Evolutionary conservation across 2,888 invertebrate species (phyloP).

Genomic region (Phorcus lineatus): DNA sequence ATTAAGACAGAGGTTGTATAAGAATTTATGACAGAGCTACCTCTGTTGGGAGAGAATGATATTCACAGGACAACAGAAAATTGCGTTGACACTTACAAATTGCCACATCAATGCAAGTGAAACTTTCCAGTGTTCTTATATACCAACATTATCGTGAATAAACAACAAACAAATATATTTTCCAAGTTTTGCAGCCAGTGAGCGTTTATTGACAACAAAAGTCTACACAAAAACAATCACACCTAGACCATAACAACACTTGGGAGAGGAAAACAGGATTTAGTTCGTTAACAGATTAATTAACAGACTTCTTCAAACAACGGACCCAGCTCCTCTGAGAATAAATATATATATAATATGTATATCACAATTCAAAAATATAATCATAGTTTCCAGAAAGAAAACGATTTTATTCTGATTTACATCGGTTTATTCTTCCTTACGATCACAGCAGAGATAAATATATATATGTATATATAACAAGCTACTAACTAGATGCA

Average conservation of each 20-base stretch:
- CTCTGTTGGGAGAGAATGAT: too few species aligned
- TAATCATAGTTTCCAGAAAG: background rate
- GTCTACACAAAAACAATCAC: conserved; percentile 20
- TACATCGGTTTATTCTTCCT: background rate
- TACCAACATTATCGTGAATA: too few species aligned
- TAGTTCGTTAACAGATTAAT: background rate
- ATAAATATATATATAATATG: conserved; percentile 24
- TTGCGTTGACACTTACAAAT: too few species aligned
- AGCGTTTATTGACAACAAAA: conserved; percentile 25
- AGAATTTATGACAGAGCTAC: too few species aligned
- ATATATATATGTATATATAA: too few species aligned
- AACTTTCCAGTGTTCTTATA: too few species aligned
- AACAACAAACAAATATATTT: background rate
- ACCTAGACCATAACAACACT: background rate
- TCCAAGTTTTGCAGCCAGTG: conserved; percentile 25
- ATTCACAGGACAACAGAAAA: too few species aligned
- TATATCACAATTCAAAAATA: conserved; percentile 30
- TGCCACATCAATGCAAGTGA: too few species aligned
- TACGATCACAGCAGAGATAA: too few species aligned
- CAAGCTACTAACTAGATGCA: too few species aligned
- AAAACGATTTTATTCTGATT: background rate
- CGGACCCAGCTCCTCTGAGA: conserved; percentile 7
- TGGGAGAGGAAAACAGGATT: background rate
- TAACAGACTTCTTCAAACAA: conserved; percentile 20
- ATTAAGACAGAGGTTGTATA: too few species aligned